Evolutionary conservation across 1,140 invertebrate genomes (phyloP), one percentile per base, ranked within the genome.

Genomic region (Calephelis virginiensis): DNA sequence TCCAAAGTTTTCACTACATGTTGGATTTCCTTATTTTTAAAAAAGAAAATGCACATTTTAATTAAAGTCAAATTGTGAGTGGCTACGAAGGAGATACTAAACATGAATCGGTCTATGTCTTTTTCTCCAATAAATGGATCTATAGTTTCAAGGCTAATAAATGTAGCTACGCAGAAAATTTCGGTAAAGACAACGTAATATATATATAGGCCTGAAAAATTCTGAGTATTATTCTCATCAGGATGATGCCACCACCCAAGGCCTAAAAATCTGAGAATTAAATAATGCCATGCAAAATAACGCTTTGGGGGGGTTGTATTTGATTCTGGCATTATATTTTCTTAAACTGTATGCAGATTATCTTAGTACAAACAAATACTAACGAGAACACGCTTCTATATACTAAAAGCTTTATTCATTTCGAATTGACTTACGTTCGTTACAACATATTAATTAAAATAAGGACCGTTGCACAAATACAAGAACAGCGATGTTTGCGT

Each of bases 241-340:
- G 89, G 89, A 61, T 89, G 83, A 66, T 91, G 89, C 89, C 89
- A 91, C 86, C 86, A 89, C n/a, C 89, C 89, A 1, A 91, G 62
- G 6, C 86, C 89, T 8, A 89, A 67, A 49, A 84, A 82, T 59
- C 89, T 75, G 0, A 91, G 62, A 12, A 91, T 69, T 59, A 75
- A 9, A 68, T 69, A 91, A 68, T 91, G 89, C 8, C 84, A 62
- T 13, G 62, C 73, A 68, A 90, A 89, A 61, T 86, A 89, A 10
- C 82, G 78, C 1, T 9, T 48, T 78, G 12, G 85, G 83, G 11
- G 8, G 1, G 40, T 7, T 43, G 8, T 43, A 43, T 43, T 43
- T 9, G 40, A 43, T 1, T 43, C 40, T 43, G 40, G 40, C 40
- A 43, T 43, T 6, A 43, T 43, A 17, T 43, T 7, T 43, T 43